Evolutionary conservation across 2,113 vertebrate genomes (phyloP), one percentile per base, ranked within the genome.

Genomic region (Copsychus sechellarum): DNA sequence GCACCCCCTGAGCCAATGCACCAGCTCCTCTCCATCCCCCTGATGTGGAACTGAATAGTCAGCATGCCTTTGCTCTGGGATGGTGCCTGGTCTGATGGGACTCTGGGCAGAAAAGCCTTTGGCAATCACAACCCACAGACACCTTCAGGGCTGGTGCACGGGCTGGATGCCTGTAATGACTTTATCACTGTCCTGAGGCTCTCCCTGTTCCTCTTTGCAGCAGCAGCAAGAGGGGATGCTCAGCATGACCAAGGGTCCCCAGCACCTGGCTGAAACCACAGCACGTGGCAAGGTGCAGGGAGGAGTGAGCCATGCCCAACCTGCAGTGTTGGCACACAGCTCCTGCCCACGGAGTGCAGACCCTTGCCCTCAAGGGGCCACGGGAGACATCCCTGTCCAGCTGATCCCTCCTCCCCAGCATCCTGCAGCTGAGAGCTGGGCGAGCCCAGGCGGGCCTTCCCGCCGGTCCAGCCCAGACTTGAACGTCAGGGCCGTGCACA

Each of bases 381-480:
- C 31, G 4, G 26, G 33, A 90, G 51, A 12, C 74, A 43, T 18
- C 76, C 50, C 76, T 13, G 2, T 62, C 74, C 85, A 22, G 34
- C 64, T 36, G 60, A 76, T 93, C 66, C 74, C 90, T 93, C 95
- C 93, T 96, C 81, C 67, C 60, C 90, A 71, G 81, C 90, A 95
- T 43, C 81, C 78, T 50, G 78, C 58, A 57, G 79, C 57, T 8
- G 48, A n/a, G 74, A 31, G 10, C 86, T 50, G 93, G 92, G 95
- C 96, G 21, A 96, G 96, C 93, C 93, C 92, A 71, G 96, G 88
- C 96, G 51, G 71, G 84, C 93, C 85, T 88, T 78, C 62, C 93
- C 31, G 1, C 43, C 1, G 42, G 93, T 92, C 96, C 96, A 96
- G 96, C 94, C 92, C 92, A 96, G 96, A 90, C 96, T 90, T 96